phyloP scores from a whole-genome alignment of 2,113 vertebrate genomes.

The Hippoglossus stenolepis region DNA sequence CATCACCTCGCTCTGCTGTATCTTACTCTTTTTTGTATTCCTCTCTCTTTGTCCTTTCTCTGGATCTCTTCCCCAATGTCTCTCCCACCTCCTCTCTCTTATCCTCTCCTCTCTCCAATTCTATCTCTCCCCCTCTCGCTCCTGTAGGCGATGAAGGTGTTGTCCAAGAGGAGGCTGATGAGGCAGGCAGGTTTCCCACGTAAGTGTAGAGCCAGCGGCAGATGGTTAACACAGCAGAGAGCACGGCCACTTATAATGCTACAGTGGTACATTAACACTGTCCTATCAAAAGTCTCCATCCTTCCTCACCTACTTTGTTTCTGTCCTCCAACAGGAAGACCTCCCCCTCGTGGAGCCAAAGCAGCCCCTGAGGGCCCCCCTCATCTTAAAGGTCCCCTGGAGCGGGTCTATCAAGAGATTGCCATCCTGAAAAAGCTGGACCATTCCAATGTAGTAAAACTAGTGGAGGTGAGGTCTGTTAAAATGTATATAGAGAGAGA shows the following conservation, averaged over 20 bases:
- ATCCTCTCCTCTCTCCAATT: slow-evolving; percentile 11
- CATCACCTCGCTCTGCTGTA: slow-evolving; percentile 2
- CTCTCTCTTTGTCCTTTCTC: slow-evolving; percentile 30
- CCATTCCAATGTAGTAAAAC: slow-evolving; percentile 96
- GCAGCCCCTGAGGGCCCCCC: slow-evolving; percentile 83
- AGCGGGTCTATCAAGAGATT: slow-evolving; percentile 98
- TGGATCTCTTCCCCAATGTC: slow-evolving; percentile 27
- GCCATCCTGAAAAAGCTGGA: slow-evolving; percentile 98
- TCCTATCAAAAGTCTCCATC: not conserved
- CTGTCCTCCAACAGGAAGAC: slow-evolving; percentile 85
- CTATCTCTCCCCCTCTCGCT: slow-evolving; percentile 28
- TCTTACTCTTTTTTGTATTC: slow-evolving; percentile 7
- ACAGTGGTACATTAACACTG: not conserved
- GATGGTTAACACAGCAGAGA: slow-evolving; percentile 62
- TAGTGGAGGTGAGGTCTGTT: slow-evolving; percentile 89
- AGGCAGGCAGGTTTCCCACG: slow-evolving; percentile 97
- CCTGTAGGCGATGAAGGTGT: slow-evolving; percentile 96
- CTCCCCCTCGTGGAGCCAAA: slow-evolving; percentile 91
- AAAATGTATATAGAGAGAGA: not conserved
- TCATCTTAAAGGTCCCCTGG: slow-evolving; percentile 92
- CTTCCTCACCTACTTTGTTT: not conserved
- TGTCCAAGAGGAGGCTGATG: slow-evolving; percentile 97
- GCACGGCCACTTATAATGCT: not conserved
- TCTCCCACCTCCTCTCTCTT: not conserved
- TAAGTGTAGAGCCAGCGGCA: slow-evolving; percentile 82